Base-by-base conservation (phyloP, 2,113 vertebrate genomes). In the Gymnogyps californianus region DNA sequence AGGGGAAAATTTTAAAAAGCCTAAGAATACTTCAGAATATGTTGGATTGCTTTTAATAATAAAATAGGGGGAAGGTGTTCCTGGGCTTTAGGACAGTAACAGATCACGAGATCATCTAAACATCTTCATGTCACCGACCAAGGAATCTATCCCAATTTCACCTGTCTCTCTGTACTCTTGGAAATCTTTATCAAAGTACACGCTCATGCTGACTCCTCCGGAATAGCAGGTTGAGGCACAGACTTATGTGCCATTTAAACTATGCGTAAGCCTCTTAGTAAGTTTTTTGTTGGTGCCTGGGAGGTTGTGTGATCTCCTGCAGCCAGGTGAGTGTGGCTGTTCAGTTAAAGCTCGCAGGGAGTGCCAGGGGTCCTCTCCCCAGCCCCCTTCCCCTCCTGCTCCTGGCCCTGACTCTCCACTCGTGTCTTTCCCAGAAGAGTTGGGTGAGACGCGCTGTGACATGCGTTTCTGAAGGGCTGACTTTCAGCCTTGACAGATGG, bases 401-500 rank as follows among this genome's bases (percentile, higher is more conserved):
- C 13, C 36, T 20, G 26, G 16, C 42, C 38, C 20, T 7, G 47
- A 16, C 16, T 58, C 25, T 31, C 24, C 18, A 17, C 57, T 72
- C 4, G 3, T 47, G 4, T 62, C n/a, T 69, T 46, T 32, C 36
- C 16, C 6, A 11, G 42, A 26, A 51, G 32, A 46, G 62, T 55
- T 5, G 5, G 19, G 55, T 40, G 55, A 79, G 28, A 32, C 4
- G 16, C 2, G 5, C 46, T 1, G 9, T 69, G 67, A 61, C 40
- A 32, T 3, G 3, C 0, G 0, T 71, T 57, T 94, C 20, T n/a
- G 57, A 83, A 83, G 87, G 58, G 42, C 38, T 91, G 82, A 70
- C 46, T 83, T 66, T n/a, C 16, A 16, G n/a, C 54, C 13, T 24
- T 83, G 91, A 80, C 95, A 95, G 96, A 90, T 93, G 96, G 90